phyloP scores from a whole-genome alignment of 35 echinoderm and acorn worm genomes.

The Anneissia japonica region DNA sequence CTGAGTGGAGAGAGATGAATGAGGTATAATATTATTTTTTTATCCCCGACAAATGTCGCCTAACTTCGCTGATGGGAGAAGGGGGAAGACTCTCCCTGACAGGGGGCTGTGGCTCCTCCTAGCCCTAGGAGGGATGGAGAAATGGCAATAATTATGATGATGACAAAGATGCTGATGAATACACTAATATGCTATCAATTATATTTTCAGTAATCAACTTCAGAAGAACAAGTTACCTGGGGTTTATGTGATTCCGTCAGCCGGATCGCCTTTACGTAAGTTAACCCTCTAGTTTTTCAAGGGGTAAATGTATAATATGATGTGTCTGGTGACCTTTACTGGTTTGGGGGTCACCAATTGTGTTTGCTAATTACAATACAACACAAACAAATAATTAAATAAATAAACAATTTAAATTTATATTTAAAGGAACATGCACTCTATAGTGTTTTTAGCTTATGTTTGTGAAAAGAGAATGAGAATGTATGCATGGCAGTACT shows the following conservation, averaged over 20 bases:
- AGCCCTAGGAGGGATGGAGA: too few species aligned
- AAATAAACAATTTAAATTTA: neutral
- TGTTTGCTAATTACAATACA: neutral
- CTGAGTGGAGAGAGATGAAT: neutral
- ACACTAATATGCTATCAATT: neutral
- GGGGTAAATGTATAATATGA: neutral
- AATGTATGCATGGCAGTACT: too few species aligned
- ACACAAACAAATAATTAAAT: neutral
- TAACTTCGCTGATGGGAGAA: too few species aligned
- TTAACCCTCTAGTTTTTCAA: too few species aligned
- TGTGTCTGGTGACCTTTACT: neutral
- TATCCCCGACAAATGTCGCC: too few species aligned
- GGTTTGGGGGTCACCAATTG: neutral
- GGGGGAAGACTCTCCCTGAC: too few species aligned
- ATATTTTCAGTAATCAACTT: conserved; percentile 67
- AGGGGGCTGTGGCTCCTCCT: too few species aligned
- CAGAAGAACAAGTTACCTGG: conserved; percentile 90
- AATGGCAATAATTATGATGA: too few species aligned
- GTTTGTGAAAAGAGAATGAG: too few species aligned
- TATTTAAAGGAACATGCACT: neutral
- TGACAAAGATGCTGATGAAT: too few species aligned
- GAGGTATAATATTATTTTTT: too few species aligned
- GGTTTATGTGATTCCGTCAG: conserved; percentile 89
- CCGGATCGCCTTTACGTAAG: conserved; percentile 89
- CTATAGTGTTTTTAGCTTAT: neutral